phyloP scores from a whole-genome alignment of 2,113 vertebrate species.

The Lepus americanus region DNA sequence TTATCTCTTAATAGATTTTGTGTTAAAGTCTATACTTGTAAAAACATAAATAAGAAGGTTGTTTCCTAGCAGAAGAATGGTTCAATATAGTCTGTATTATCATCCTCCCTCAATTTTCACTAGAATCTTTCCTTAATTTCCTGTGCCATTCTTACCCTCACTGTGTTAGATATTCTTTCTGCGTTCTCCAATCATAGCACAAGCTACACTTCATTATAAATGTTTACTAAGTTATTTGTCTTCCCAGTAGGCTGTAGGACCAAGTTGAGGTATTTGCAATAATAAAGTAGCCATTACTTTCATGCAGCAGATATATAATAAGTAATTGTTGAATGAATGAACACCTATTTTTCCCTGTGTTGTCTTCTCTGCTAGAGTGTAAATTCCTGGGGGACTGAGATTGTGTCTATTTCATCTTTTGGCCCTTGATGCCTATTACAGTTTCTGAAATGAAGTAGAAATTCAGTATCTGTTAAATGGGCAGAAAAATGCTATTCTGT shows the following conservation, averaged over 20 bases:
- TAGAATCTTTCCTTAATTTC: constrained; percentile 31
- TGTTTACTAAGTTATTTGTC: constrained; percentile 3
- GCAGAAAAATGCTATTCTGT: not conserved
- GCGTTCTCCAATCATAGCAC: not conserved
- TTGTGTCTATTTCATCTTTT: not conserved
- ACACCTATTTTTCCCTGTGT: not conserved
- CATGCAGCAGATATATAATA: not conserved
- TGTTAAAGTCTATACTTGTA: not conserved
- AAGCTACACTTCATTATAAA: constrained; percentile 4
- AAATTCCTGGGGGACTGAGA: not conserved
- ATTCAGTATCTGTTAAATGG: not conserved
- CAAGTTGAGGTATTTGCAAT: not conserved
- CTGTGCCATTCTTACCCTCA: not conserved
- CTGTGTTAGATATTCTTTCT: not conserved
- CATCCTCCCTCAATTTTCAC: not conserved
- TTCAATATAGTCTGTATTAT: not conserved
- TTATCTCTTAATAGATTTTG: too few relatives aligned
- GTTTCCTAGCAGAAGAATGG: not conserved
- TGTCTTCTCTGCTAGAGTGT: not conserved
- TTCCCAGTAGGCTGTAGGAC: not conserved
- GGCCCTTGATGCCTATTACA: not conserved
- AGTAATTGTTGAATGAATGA: not conserved
- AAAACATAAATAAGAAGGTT: constrained; percentile 39
- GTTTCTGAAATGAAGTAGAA: not conserved
- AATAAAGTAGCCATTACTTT: not conserved